phyloP scores from a whole-genome alignment of 2,888 invertebrate genomes.

The Quadroppia sp. region DNA sequence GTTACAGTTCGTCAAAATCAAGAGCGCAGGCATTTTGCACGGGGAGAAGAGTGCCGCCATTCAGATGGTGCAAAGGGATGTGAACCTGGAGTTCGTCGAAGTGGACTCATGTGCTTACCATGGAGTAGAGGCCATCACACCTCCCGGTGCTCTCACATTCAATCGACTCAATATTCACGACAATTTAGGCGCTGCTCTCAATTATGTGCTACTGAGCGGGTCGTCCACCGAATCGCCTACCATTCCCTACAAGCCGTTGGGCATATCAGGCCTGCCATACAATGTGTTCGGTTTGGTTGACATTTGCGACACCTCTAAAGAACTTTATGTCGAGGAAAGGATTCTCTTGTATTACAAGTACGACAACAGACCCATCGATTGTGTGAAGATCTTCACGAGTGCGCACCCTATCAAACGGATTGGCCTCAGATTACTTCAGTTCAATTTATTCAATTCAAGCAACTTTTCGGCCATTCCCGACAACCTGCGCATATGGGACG shows the following conservation, averaged over 20 bases:
- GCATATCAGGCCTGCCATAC: conserved; percentile 76
- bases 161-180: conserved; percentile 64
- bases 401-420: conserved; percentile 77
- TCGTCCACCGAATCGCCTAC: conserved; percentile 69
- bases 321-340: conserved; percentile 80
- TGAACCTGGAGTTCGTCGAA: conserved; percentile 71
- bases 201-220: conserved; percentile 82
- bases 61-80: conserved; percentile 81
- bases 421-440: conserved; percentile 82
- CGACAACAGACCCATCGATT: conserved; percentile 90
- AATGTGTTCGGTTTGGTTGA: conserved; percentile 89
- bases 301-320: conserved; percentile 92
- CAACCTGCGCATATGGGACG: conserved; percentile 80
- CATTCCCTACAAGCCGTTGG: conserved; percentile 79
- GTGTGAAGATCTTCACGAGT: conserved; percentile 92
- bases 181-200: conserved; percentile 84
- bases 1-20: conserved; percentile 64
- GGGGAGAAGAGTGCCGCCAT: conserved; percentile 90
- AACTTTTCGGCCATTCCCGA: conserved; percentile 73
- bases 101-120: conserved; percentile 80
- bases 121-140: conserved; percentile 85
- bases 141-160: conserved; percentile 70
- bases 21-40: conserved; percentile 90
- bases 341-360: conserved; percentile 93
- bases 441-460: conserved; percentile 84